Percentiles rank a stretch among this genome's conserved stretches.
Evolutionary conservation across 2,113 vertebrate genomes (phyloP).

Genomic region (Apodemus speciosus): DNA sequence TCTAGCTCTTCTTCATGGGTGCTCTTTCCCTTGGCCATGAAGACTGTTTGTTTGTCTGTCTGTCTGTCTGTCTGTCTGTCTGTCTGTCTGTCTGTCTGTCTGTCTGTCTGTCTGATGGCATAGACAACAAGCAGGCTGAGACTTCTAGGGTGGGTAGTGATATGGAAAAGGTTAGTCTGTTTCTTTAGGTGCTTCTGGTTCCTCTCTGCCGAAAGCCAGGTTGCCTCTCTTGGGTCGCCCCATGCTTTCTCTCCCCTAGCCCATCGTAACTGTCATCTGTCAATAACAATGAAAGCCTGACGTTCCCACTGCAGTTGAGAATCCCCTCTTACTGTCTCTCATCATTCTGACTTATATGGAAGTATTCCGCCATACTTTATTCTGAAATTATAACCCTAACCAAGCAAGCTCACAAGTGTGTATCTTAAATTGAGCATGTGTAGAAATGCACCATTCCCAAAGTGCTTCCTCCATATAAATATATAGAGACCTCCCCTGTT

Average conservation of each 20-base stretch:
- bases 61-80: background rate
- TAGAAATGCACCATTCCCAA: background rate
- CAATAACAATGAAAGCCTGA: background rate
- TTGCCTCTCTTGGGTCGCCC: background rate
- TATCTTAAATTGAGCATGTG: background rate
- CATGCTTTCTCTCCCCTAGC: background rate
- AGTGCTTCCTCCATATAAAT: background rate
- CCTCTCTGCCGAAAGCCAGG: background rate
- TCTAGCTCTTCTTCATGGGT: background rate
- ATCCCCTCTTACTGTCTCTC: too few relatives aligned
- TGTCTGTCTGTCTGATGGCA: background rate
- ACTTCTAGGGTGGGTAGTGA: accelerated
- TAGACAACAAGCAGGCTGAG: background rate
- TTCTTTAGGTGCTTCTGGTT: background rate
- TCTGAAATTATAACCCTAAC: background rate
- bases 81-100: background rate
- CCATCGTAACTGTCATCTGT: background rate
- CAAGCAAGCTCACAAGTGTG: background rate
- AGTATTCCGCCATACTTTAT: background rate
- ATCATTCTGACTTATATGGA: background rate
- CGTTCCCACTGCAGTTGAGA: background rate
- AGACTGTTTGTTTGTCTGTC: background rate
- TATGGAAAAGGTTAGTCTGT: background rate
- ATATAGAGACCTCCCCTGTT: too few relatives aligned
- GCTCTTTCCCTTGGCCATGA: background rate